phyloP scores from a whole-genome alignment of 1,140 invertebrate species.

The Formica selysi region DNA sequence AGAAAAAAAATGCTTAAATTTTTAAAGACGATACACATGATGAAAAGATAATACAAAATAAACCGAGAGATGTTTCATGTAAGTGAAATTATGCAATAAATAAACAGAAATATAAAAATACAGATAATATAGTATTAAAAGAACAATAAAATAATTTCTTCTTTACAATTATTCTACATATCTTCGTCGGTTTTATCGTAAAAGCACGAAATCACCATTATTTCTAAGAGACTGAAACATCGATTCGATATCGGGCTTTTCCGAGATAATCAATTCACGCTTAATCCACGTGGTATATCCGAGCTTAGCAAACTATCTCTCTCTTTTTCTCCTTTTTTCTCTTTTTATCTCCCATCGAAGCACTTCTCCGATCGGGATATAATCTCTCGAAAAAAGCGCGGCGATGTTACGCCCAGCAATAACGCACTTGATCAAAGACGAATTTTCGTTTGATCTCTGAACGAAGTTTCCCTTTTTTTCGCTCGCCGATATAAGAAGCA shows the following conservation, averaged over 20 bases:
- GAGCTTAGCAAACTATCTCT: background rate
- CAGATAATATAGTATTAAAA: too few species aligned
- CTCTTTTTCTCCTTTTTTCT: background rate
- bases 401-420: background rate
- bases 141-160: too few species aligned
- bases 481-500: background rate
- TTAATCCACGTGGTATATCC: conserved; percentile 37
- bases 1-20: background rate
- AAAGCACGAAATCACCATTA: conserved; percentile 19
- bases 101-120: too few species aligned
- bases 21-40: background rate
- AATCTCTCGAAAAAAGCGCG: conserved; percentile 9
- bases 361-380: background rate
- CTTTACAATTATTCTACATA: background rate
- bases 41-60: background rate
- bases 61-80: background rate
- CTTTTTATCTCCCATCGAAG: background rate
- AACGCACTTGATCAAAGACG: conserved; percentile 38
- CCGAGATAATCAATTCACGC: conserved; percentile 34
- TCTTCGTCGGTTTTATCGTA: background rate
- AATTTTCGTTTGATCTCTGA: conserved; percentile 59
- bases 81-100: background rate
- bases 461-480: background rate
- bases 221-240: conserved; percentile 19
- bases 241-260: background rate